Base-by-base conservation (phyloP, 2,888 invertebrate species). In the Asteroscopus sphinx region DNA sequence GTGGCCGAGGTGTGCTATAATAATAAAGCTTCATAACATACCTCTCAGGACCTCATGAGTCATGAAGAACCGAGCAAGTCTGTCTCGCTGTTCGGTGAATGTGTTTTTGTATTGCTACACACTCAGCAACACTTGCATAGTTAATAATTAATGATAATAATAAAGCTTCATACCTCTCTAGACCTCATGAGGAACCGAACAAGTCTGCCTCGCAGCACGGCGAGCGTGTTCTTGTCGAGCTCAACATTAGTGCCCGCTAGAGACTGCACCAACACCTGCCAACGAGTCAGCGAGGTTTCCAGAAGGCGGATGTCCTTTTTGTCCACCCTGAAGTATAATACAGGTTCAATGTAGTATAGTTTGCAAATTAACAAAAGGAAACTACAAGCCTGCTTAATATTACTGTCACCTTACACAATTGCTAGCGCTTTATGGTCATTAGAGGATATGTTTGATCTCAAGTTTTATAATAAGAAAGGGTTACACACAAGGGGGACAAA, bases 161-260 rank as follows among this genome's bases (percentile, higher is more conserved):
- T 28, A 28, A 9, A 28, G 8, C 8, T 6, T 9, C 11, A 28
- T 28, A 92, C 91, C 95, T 99, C 99, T 82, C 97, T 95, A 11
- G 98, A 98, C 65, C 98, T 95, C 98, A 99, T 99, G 47, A 99
- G 95, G 89, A 98, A 99, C 33, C 99, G 95, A 9, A 99, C 99
- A 71, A 98, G 96, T 48, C 98, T 95, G 0, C 99, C 99, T 25
- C 98, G 95, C 28, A 99, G 94, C 35, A 99, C 98, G 0, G 99
- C 99, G 51, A 99, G 95, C 0, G 99, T 99, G 88, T 98, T 98
- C 87, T 97, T 97, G 88, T 99, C 99, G 85, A 99, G 96, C 85
- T 99, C 99, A 1, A 97, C 96, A 9, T 97, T 96, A 67, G 96
- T 97, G 1, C 97, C 96, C 0, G 97, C 96, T 11, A 99, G 97